phyloP scores from a whole-genome alignment of 2,888 invertebrate species.

The Synergus laeviventris region DNA sequence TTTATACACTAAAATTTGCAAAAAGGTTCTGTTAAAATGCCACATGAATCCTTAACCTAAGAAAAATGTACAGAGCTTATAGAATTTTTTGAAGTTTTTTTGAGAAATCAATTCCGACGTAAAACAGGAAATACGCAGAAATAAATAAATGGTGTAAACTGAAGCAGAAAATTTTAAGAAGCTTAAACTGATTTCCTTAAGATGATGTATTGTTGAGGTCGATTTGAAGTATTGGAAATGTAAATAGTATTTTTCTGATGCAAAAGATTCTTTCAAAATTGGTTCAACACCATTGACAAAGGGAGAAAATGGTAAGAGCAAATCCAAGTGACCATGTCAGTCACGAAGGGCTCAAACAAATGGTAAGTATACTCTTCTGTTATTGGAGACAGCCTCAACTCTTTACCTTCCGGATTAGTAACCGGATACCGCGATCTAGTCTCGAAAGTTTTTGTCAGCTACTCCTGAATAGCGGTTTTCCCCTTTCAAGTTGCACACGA shows the following conservation, averaged over 20 bases:
- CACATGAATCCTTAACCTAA: too few relatives aligned
- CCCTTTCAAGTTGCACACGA: conserved; percentile 17
- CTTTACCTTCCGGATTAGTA: conserved; percentile 72
- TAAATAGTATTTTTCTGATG: not conserved
- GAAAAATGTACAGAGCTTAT: not conserved
- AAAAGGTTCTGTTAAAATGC: too few relatives aligned
- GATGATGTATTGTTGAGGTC: not conserved
- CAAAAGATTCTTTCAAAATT: not conserved
- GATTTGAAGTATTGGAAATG: not conserved
- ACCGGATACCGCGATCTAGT: conserved; percentile 63
- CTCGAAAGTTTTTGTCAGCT: conserved; percentile 38
- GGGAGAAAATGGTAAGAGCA: not conserved
- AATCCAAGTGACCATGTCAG: not conserved
- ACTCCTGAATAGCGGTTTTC: conserved; percentile 33
- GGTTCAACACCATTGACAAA: not conserved
- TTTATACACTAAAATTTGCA: not conserved
- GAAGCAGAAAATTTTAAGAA: not conserved
- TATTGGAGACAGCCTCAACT: conserved; percentile 60
- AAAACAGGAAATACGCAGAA: not conserved
- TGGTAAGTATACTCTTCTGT: conserved; percentile 30
- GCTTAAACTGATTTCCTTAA: not conserved
- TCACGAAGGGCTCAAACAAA: conserved; percentile 19
- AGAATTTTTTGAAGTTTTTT: not conserved
- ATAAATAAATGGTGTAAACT: not conserved
- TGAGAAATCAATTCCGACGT: not conserved